Evolutionary conservation across 2,113 vertebrate genomes (phyloP).

Genomic region (Channa maculata): DNA sequence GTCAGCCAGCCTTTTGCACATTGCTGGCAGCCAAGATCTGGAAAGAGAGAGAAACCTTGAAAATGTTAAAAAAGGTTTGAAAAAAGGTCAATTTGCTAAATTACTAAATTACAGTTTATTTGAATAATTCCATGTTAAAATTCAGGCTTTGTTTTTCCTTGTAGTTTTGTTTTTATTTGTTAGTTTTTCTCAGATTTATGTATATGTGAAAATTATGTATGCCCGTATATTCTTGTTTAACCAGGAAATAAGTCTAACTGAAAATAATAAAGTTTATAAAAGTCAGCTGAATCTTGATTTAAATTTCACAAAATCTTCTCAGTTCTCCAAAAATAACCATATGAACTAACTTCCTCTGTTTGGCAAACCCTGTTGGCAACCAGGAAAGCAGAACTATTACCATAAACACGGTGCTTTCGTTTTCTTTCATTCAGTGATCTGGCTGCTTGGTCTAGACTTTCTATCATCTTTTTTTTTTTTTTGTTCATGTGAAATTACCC

Average conservation of each 20-base stretch:
- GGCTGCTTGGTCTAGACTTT: not conserved
- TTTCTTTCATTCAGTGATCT: not conserved
- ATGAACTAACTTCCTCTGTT: conserved; percentile 21
- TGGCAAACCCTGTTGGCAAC: not conserved
- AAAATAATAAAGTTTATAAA: not conserved
- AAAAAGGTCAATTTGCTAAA: not conserved
- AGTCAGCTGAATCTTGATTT: not conserved
- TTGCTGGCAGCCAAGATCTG: conserved; percentile 18
- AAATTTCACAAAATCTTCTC: not conserved
- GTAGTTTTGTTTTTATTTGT: not conserved
- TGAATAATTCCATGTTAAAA: no score
- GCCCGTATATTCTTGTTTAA: not conserved
- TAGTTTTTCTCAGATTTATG: not conserved
- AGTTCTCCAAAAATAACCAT: conserved; percentile 2
- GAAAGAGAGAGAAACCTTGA: not conserved
- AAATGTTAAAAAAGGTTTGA: not conserved
- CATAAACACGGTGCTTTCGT: not conserved
- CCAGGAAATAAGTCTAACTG: not conserved
- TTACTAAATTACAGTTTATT: no score
- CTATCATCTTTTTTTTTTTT: not conserved
- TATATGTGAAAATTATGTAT: not conserved
- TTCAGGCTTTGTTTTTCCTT: not conserved
- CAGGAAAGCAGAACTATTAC: conserved; percentile 37
- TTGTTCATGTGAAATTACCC: not conserved
- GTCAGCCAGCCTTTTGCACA: conserved; percentile 63